Base-by-base conservation (phyloP, 2,888 invertebrate genomes). In the Loripinus fragilis region DNA sequence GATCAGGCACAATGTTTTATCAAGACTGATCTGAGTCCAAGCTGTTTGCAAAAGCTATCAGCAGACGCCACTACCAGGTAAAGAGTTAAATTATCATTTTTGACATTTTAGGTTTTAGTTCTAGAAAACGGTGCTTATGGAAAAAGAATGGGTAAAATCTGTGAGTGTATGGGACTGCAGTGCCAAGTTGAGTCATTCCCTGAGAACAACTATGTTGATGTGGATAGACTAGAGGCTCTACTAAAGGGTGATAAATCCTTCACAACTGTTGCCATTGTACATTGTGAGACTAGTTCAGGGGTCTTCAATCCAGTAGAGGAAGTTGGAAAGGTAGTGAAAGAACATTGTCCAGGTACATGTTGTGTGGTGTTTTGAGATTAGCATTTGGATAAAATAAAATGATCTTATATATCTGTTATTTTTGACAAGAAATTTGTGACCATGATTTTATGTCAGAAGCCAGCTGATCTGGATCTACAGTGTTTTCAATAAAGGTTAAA, bases 221-320 rank as follows among this genome's bases (percentile, higher is more conserved):
- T 89, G 30, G 75, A 83, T 5, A 71, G 76, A 8, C 89, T 93
- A 20, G 87, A 89, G 60, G 83, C 88, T 30, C 81, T 92, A 35
- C 75, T 92, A 38, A 85, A 86, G 69, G 76, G 68, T 41, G 89
- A 91, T n/a, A 88, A 81, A 28, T 79, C 86, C 5, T 94, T 91
- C 86, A 92, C 90, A 12, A 82, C 92, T n/a, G 94, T 94, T 25
- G 89, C 93, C 17, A 87, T 94, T 12, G 93, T 94, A 20, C 94
- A 94, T 81, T 94, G 94, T 86, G 94, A 94, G 83, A 94, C 94
- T 3, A 94, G 94, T 79, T 93, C 93, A 33, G 94, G 94, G 3
- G 90, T 94, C 15, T 82, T 94, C 50, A 94, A 94, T 85, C 93
- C 94, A 5, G 92, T 94, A 7, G 88, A 88, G 60, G 89, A 92